Conservation (phyloP, 2,113 vertebrate species). For the Erinaceus europaeus region DNA sequence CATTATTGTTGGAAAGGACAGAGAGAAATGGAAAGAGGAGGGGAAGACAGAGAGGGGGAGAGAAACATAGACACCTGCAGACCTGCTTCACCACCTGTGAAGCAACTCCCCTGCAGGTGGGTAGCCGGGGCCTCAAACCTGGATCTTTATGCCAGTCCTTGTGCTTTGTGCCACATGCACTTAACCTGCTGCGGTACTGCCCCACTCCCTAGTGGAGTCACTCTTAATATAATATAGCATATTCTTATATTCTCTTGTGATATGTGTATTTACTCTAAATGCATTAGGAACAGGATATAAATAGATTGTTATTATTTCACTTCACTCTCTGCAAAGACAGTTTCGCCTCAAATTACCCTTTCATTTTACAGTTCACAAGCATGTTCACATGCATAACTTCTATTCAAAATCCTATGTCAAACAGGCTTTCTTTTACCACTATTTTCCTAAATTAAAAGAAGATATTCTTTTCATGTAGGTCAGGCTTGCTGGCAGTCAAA, state of each 20-base stretch:
- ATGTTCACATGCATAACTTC: not conserved
- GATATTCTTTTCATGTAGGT: conserved; percentile 26
- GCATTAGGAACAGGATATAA: not conserved
- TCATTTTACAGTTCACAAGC: not conserved
- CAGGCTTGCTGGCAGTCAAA: conserved; percentile 26
- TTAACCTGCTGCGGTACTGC: no score
- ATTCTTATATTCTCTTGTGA: not conserved
- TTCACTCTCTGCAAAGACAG: not conserved
- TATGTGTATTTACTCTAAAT: not conserved
- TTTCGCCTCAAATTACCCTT: not conserved
- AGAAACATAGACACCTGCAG: no score
- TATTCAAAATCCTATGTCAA: not conserved
- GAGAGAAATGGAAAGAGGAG: no score
- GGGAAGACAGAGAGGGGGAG: no score
- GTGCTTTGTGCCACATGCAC: no score
- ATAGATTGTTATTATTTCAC: not conserved
- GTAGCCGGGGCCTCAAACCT: no score
- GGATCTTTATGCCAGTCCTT: no score
- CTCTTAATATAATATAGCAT: not conserved
- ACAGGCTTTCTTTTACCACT: not conserved
- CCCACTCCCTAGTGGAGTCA: no score
- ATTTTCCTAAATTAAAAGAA: conserved; percentile 25
- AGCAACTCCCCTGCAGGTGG: no score
- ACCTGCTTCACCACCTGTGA: no score
- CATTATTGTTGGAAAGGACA: no score